These are phyloP conservation scores for Trogon surrucura DNA, from an alignment of 2,113 vertebrate species.

Conservation along the genomic window DNA sequence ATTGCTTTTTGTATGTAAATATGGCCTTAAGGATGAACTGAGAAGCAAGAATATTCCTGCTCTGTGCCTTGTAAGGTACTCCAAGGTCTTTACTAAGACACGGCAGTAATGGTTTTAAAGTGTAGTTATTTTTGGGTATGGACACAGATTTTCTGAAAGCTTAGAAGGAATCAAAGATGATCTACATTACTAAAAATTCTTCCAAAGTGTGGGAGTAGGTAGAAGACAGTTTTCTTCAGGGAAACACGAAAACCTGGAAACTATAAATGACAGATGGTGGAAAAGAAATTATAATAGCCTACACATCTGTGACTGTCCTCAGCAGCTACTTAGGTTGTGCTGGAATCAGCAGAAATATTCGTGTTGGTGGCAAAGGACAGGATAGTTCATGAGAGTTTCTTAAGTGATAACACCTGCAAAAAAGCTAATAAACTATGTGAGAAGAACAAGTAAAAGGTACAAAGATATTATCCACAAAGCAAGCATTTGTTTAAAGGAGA, in stretches of 20 bases:
- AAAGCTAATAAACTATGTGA: neutral
- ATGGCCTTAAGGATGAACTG: neutral
- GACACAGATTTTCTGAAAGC: neutral
- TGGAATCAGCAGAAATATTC: constrained; percentile 1
- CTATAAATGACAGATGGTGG: neutral
- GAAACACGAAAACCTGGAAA: neutral
- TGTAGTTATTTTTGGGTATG: neutral
- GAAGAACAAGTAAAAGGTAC: neutral
- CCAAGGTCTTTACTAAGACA: neutral
- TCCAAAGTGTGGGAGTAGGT: neutral
- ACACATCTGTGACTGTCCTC: neutral
- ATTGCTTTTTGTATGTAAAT: neutral
- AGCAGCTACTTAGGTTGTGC: neutral
- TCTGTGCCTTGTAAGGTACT: neutral
- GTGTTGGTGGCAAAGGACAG: neutral
- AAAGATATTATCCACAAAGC: neutral
- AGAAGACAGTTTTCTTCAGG: neutral
- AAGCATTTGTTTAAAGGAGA: neutral
- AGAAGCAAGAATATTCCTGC: neutral
- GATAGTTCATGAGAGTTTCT: neutral
- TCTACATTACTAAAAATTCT: neutral
- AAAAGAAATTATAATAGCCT: neutral
- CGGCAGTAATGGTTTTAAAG: neutral
- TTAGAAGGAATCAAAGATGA: neutral
- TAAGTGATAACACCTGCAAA: neutral